Evolutionary conservation across 2,797 vertebrate species (phyloP).

Genomic region (Argyrosomus regius): DNA sequence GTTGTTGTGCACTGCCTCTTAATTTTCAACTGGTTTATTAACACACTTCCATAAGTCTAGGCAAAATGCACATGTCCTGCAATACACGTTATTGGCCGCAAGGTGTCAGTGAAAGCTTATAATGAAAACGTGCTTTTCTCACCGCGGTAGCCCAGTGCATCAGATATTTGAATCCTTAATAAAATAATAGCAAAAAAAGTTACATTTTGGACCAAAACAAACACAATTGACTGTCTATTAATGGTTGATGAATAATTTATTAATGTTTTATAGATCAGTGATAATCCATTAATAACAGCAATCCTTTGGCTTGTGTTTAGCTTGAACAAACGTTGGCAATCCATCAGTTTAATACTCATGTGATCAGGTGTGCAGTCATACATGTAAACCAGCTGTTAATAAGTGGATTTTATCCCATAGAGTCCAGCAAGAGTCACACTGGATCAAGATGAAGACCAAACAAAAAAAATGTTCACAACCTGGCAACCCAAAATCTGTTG

Average conservation of each 20-base stretch:
- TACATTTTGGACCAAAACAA: too few species aligned
- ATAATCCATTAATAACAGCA: not conserved
- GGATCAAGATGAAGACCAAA: not conserved
- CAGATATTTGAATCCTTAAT: not conserved
- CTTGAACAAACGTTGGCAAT: not conserved
- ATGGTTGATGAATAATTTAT: not conserved
- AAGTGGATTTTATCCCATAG: not conserved
- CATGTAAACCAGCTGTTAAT: not conserved
- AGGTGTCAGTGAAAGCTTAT: conserved; percentile 24
- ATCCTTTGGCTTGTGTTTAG: not conserved
- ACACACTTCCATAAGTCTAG: not conserved
- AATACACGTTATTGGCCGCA: conserved; percentile 44
- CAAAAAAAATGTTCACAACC: not conserved
- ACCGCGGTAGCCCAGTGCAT: fast-evolving
- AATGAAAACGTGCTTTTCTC: not conserved
- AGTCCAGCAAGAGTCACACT: not conserved
- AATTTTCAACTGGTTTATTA: not conserved
- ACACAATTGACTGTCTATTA: too few species aligned
- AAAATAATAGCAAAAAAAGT: too few species aligned
- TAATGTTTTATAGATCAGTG: not conserved
- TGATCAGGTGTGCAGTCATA: too few species aligned
- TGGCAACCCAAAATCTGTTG: not conserved
- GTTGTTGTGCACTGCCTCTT: not conserved
- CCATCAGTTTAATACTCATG: not conserved
- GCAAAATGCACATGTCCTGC: not conserved